Evolutionary conservation across 2,797 vertebrate genomes (phyloP).

Genomic region (Rousettus madagascariensis): DNA sequence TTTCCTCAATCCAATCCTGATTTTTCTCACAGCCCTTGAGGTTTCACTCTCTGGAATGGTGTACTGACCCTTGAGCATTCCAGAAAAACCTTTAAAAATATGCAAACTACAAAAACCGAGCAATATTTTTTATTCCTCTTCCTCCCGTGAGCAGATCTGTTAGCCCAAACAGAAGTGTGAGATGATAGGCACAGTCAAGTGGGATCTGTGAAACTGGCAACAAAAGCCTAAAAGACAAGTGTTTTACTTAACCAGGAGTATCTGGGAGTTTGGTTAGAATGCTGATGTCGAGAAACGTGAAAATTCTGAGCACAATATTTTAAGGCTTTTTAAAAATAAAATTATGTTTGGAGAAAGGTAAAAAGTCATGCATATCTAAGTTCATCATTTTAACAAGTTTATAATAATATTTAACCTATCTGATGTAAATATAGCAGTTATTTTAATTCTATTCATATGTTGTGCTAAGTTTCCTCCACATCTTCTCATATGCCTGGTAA

Average conservation of each 20-base stretch:
- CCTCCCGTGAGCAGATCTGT: background rate
- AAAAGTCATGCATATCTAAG: background rate
- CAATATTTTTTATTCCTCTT: background rate
- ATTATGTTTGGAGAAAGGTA: background rate
- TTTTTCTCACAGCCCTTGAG: background rate
- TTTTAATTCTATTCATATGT: background rate
- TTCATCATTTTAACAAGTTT: slow-evolving; percentile 21
- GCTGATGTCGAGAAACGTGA: background rate
- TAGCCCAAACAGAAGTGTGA: background rate
- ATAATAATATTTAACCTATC: background rate
- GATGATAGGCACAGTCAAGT: background rate
- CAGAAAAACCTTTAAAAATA: background rate
- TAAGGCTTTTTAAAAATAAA: background rate
- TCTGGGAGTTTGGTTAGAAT: background rate
- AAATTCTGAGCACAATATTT: background rate
- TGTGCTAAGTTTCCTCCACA: background rate
- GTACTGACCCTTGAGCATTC: background rate
- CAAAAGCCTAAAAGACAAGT: background rate
- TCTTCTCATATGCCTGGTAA: background rate
- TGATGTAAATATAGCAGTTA: background rate
- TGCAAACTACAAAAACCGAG: background rate
- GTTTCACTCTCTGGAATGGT: background rate
- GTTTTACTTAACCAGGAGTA: background rate
- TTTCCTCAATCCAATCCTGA: background rate
- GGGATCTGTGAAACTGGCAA: background rate